A percentile compares a stretch with the other conserved stretches of the same genome.
Conservation (phyloP, 2,888 invertebrate species). For the Neoitamus cyanurus region DNA sequence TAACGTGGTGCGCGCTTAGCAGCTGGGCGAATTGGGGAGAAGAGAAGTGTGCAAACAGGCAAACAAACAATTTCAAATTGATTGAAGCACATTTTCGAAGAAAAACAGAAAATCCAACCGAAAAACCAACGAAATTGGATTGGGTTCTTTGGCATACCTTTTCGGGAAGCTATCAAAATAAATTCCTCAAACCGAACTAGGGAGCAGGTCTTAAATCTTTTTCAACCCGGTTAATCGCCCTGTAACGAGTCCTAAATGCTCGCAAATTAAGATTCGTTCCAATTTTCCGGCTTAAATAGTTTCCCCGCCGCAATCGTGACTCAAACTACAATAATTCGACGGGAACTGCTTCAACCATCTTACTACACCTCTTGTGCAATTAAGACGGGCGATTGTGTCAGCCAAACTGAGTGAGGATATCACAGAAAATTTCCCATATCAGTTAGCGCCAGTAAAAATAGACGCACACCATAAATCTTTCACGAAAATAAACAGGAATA, state of each 20-base stretch:
- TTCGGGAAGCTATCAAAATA: not conserved
- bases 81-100: not conserved
- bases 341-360: not conserved
- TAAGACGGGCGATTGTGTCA: not conserved
- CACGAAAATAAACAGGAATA: not conserved
- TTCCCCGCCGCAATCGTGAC: not conserved
- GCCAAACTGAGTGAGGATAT: not conserved
- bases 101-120: not conserved
- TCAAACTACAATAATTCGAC: not conserved
- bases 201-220: not conserved
- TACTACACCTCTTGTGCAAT: not conserved
- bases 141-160: not conserved
- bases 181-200: not conserved
- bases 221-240: not conserved
- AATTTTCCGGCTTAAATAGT: not conserved
- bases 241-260: not conserved
- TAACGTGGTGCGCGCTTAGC: not conserved
- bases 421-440: not conserved
- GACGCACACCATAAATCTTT: not conserved
- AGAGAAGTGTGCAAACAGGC: not conserved
- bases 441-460: not conserved
- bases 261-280: not conserved
- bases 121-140: not conserved
- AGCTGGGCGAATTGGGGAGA: not conserved
- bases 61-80: not conserved